Conservation (phyloP, 2,797 vertebrate genomes). For the Myotis daubentonii region DNA sequence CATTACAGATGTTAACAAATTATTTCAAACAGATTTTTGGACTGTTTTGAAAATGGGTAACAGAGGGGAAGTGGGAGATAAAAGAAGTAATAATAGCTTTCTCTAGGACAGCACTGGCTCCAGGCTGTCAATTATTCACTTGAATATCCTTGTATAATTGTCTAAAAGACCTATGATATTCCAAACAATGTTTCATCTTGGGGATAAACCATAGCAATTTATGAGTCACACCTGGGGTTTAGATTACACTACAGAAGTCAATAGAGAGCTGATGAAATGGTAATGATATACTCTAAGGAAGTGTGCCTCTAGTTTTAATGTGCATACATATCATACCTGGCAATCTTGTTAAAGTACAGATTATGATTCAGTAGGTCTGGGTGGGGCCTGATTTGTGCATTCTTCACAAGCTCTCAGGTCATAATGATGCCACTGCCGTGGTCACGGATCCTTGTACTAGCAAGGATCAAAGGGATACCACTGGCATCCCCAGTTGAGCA, state of each 20-base stretch:
- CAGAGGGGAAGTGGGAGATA: conserved; percentile 75
- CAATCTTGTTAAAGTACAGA: neutral
- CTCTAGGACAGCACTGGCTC: neutral
- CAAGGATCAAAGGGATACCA: conserved; percentile 6
- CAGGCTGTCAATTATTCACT: neutral
- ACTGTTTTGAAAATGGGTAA: conserved; percentile 69
- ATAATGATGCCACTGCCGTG: neutral
- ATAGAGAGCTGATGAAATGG: neutral
- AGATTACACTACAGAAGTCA: neutral
- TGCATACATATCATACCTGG: neutral
- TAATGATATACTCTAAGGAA: neutral
- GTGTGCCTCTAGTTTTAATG: neutral
- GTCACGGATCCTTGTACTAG: neutral
- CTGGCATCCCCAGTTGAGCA: neutral
- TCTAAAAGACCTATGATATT: conserved; percentile 17
- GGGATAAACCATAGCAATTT: neutral
- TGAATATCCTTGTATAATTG: neutral
- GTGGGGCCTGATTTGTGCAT: neutral
- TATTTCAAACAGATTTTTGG: conserved; percentile 58
- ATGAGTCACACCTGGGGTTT: neutral
- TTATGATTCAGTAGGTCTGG: neutral
- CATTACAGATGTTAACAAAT: conserved; percentile 40
- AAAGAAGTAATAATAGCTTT: conserved; percentile 72
- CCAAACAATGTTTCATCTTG: conserved; percentile 49
- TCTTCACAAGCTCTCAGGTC: conserved; percentile 15